These are phyloP conservation scores for Seriola aureovittata DNA, from an alignment of 2,113 vertebrate species.

Conservation along the genomic window DNA sequence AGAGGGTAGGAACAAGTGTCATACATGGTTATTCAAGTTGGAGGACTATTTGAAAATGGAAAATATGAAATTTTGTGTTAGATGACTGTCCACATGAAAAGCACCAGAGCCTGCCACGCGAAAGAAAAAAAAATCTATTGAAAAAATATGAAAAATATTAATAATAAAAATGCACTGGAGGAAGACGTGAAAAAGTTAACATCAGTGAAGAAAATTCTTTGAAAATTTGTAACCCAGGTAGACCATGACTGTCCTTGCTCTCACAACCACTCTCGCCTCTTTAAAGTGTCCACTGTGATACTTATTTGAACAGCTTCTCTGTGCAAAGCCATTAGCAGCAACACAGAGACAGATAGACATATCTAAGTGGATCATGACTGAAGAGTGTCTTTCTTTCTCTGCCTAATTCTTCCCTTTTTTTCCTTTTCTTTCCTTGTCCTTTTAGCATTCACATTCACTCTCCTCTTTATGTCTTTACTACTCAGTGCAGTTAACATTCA, in stretches of 20 bases:
- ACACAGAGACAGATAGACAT: conserved; percentile 13
- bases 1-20: too few species aligned
- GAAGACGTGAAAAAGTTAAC: neutral
- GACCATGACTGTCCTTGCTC: conserved; percentile 26
- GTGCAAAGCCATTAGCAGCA: conserved; percentile 39
- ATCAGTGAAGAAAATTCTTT: neutral
- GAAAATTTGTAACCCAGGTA: neutral
- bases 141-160: neutral
- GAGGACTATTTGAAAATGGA: too few species aligned
- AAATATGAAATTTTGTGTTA: too few species aligned
- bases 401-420: neutral
- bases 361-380: conserved; percentile 1
- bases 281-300: neutral
- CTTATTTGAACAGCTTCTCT: conserved; percentile 14
- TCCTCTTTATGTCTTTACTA: conserved; percentile 26
- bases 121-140: neutral
- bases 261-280: neutral
- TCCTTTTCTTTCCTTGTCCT: conserved; percentile 8
- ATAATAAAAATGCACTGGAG: neutral
- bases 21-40: too few species aligned
- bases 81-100: too few species aligned
- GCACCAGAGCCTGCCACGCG: too few species aligned
- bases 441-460: conserved; percentile 29
- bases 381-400: conserved; percentile 5
- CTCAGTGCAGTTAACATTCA: conserved; percentile 17